phyloP scores from a whole-genome alignment of 2,888 invertebrate species.

The Calameuta pallipes region DNA sequence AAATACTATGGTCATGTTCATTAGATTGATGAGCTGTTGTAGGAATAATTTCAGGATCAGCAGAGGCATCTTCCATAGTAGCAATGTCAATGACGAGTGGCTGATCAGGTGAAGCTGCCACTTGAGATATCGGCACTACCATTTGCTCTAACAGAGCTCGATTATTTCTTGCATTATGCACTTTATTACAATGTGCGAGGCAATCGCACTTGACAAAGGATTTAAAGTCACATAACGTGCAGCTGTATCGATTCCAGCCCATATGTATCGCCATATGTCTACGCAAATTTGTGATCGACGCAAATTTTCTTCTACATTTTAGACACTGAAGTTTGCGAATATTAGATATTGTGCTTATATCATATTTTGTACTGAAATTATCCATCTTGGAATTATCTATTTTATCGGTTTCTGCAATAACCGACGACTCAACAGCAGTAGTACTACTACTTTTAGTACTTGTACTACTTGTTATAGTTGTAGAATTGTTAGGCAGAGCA shows the following conservation, averaged over 20 bases:
- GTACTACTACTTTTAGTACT: background rate
- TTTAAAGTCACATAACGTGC: conserved; percentile 79
- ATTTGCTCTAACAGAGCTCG: conserved; percentile 38
- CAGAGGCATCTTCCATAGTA: conserved; percentile 1
- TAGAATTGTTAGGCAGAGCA: background rate
- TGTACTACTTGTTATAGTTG: background rate
- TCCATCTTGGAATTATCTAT: background rate
- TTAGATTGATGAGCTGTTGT: background rate
- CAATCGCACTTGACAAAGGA: conserved; percentile 75
- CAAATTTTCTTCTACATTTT: conserved; percentile 69
- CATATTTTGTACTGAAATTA: conserved; percentile 30
- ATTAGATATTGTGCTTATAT: conserved; percentile 38
- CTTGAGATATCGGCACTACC: conserved; percentile 37
- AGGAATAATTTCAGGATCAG: background rate
- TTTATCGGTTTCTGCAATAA: background rate
- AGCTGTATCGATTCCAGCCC: conserved; percentile 80
- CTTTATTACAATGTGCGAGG: conserved; percentile 73
- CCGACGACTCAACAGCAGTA: background rate
- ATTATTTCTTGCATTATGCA: conserved; percentile 71
- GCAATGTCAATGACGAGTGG: conserved; percentile 19
- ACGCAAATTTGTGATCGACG: conserved; percentile 69
- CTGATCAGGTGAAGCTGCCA: conserved; percentile 23
- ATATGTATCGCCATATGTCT: conserved; percentile 76
- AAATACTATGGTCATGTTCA: background rate
- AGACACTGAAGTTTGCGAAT: conserved; percentile 66